phyloP scores from a whole-genome alignment of 2,797 vertebrate genomes.

The Podarcis siculus region DNA sequence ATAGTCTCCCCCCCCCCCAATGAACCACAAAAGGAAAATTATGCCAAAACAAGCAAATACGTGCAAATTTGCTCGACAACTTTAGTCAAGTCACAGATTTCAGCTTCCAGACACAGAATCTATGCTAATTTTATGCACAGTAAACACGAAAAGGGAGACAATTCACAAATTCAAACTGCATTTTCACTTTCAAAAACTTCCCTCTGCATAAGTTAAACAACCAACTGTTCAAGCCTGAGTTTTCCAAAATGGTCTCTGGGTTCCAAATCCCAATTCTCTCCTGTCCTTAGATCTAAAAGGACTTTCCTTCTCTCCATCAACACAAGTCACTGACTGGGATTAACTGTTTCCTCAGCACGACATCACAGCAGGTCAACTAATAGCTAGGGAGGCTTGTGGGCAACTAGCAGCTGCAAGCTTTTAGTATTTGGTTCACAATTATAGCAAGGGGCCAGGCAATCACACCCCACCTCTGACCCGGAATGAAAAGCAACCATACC shows the following conservation, averaged over 20 bases:
- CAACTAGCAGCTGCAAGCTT: neutral
- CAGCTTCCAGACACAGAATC: neutral
- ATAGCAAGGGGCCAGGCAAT: neutral
- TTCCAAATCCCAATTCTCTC: neutral
- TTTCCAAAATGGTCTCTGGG: neutral
- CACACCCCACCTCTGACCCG: neutral
- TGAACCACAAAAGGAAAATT: neutral
- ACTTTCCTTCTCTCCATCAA: neutral
- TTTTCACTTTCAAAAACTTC: neutral
- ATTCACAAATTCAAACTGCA: neutral
- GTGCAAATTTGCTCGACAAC: neutral
- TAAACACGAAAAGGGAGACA: neutral
- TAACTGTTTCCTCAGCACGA: neutral
- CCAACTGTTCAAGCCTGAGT: neutral
- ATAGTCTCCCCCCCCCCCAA: neutral
- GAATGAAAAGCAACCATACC: neutral
- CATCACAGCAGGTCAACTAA: neutral
- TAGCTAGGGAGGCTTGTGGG: neutral
- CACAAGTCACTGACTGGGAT: neutral
- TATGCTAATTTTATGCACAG: neutral
- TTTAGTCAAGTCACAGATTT: neutral
- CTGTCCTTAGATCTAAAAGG: neutral
- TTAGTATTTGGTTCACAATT: neutral
- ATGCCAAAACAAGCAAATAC: neutral
- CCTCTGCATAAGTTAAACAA: neutral